Evolutionary conservation across 2,113 vertebrate species (phyloP).

Genomic region (Capricornis sumatraensis): DNA sequence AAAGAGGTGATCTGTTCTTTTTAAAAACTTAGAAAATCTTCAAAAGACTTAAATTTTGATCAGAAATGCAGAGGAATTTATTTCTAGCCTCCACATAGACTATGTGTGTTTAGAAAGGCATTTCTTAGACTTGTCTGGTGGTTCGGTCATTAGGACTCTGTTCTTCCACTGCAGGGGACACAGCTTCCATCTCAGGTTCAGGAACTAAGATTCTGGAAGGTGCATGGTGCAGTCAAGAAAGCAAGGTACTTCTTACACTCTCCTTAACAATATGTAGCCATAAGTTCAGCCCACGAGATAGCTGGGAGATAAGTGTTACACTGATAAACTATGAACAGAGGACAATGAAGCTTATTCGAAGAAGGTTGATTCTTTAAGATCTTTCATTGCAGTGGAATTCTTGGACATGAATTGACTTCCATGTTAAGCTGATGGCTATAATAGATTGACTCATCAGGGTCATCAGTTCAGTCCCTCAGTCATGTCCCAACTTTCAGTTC

Average conservation of each 20-base stretch:
- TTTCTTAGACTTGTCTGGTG: background rate
- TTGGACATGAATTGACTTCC: fast-evolving
- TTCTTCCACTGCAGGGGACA: background rate
- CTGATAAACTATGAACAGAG: too few relatives aligned
- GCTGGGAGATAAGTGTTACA: background rate
- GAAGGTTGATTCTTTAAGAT: background rate
- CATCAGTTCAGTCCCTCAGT: background rate
- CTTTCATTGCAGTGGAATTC: background rate
- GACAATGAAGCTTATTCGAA: background rate
- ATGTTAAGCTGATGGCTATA: fast-evolving
- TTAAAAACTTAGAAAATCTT: background rate
- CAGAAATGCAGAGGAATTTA: background rate
- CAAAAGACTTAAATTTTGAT: background rate
- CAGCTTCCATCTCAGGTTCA: background rate
- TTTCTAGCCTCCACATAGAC: fast-evolving
- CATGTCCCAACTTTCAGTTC: background rate
- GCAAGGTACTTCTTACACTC: fast-evolving
- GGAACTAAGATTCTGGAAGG: background rate
- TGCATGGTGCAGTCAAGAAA: background rate
- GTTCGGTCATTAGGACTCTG: background rate
- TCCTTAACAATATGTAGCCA: too few relatives aligned
- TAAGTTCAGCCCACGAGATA: fast-evolving
- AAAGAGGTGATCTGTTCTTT: background rate
- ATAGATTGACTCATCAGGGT: fast-evolving
- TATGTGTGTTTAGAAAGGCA: background rate